Percentiles rank a stretch among this genome's conserved stretches.
phyloP scores from a whole-genome alignment of 2,797 vertebrate genomes.

The Pelobates cultripes region DNA sequence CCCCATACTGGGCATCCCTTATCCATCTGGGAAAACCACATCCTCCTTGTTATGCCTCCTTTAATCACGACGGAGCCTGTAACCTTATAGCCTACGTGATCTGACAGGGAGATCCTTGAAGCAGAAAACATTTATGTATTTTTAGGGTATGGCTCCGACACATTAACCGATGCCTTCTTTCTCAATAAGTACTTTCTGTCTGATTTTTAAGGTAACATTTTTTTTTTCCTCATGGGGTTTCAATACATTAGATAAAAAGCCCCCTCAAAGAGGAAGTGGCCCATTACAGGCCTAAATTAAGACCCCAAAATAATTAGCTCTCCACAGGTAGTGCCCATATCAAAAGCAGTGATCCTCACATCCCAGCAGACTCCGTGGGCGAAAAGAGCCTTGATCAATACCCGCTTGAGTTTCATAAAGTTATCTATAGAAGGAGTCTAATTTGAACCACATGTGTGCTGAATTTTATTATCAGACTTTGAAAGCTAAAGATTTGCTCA shows the following conservation, averaged over 20 bases:
- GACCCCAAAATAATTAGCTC: constrained; percentile 67
- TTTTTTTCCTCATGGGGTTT: background rate
- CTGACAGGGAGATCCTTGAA: constrained; percentile 17
- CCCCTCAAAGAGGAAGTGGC: constrained; percentile 66
- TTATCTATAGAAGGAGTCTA: constrained; percentile 80
- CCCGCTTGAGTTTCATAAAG: constrained; percentile 78
- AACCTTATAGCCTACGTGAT: constrained; percentile 37
- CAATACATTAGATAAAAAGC: constrained; percentile 15
- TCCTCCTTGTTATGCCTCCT: constrained; percentile 9
- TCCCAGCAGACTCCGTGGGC: constrained; percentile 78
- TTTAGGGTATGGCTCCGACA: background rate
- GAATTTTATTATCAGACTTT: constrained; percentile 73
- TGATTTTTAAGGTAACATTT: background rate
- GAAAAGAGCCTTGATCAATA: constrained; percentile 73
- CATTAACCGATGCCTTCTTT: constrained; percentile 3
- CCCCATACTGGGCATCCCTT: constrained; percentile 30
- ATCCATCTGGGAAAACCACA: constrained; percentile 40
- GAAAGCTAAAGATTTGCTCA: constrained; percentile 57
- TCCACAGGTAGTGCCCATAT: constrained; percentile 73
- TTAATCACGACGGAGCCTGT: constrained; percentile 34
- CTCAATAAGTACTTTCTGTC: background rate
- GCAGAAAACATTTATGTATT: constrained; percentile 27
- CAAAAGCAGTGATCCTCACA: constrained; percentile 76
- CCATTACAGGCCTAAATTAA: constrained; percentile 58
- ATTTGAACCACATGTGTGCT: constrained; percentile 81